Percentiles rank a stretch among this genome's conserved stretches.
These are phyloP conservation scores for Lonchura striata DNA, from an alignment of 2,113 vertebrate species.

Conservation along the genomic window DNA sequence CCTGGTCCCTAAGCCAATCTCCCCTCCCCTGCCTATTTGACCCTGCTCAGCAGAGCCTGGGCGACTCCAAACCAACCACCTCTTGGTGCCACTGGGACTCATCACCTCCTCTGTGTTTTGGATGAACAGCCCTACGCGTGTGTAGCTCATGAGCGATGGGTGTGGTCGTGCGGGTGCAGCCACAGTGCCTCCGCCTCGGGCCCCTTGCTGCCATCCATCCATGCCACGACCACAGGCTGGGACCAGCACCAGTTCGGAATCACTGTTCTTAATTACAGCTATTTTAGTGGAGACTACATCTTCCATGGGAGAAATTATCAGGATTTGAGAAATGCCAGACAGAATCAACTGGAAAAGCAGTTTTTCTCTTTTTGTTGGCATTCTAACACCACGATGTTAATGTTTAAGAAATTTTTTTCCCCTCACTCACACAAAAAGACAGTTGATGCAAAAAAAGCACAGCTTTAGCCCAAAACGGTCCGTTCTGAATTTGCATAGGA, in stretches of 20 bases:
- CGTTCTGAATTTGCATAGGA: not conserved
- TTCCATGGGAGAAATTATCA: not conserved
- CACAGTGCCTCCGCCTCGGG: rapidly evolving
- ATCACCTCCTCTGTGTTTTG: not conserved
- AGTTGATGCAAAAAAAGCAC: not conserved
- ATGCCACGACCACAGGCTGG: not conserved
- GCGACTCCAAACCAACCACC: not conserved
- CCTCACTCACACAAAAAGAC: not conserved
- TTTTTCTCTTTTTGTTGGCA: not conserved
- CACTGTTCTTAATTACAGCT: not conserved
- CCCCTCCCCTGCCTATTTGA: not conserved
- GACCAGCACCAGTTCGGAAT: not conserved
- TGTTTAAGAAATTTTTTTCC: not conserved
- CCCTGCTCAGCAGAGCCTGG: not conserved
- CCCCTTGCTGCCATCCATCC: not conserved
- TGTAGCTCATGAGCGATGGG: rapidly evolving
- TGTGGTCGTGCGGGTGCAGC: rapidly evolving
- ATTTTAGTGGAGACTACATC: not conserved
- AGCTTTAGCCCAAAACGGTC: not conserved
- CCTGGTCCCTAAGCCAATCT: not conserved
- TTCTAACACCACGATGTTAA: not conserved
- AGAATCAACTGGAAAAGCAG: not conserved
- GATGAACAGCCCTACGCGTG: rapidly evolving
- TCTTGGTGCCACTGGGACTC: not conserved
- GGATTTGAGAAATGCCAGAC: not conserved